Conservation (phyloP, 2,888 invertebrate genomes). For the Ypsolopha scabrella region DNA sequence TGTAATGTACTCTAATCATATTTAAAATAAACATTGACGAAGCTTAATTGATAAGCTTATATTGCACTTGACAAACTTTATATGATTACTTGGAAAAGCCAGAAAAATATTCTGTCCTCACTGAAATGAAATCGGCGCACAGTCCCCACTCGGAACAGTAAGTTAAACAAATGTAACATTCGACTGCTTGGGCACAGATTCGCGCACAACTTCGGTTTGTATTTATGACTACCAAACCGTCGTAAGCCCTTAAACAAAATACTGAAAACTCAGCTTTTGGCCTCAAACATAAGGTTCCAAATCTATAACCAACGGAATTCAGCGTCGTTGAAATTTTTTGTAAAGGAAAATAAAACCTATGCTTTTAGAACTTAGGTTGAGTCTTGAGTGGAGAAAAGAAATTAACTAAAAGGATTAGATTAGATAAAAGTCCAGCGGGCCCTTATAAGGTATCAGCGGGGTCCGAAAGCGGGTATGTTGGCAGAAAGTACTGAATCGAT, state of each 20-base stretch:
- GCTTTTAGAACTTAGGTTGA: too few relatives aligned
- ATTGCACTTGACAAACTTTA: too few relatives aligned
- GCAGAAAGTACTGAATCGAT: slow-evolving; percentile 10
- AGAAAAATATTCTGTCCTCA: slow-evolving; percentile 10
- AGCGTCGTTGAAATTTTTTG: neutral
- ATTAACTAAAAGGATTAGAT: slow-evolving; percentile 18
- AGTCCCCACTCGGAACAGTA: slow-evolving; percentile 12
- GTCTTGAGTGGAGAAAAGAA: slow-evolving; percentile 5
- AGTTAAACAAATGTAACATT: slow-evolving; percentile 18
- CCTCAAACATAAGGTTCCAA: too few relatives aligned
- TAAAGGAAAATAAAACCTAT: neutral
- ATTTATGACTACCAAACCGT: neutral
- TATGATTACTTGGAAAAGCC: too few relatives aligned
- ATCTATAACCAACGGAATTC: too few relatives aligned
- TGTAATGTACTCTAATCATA: too few relatives aligned
- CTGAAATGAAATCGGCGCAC: slow-evolving; percentile 10
- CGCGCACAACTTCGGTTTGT: slow-evolving; percentile 3
- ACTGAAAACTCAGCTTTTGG: neutral
- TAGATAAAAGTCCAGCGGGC: slow-evolving; percentile 15
- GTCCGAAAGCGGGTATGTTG: slow-evolving; percentile 16
- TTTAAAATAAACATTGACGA: too few relatives aligned
- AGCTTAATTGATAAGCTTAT: too few relatives aligned
- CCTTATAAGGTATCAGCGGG: slow-evolving; percentile 19
- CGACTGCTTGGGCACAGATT: slow-evolving; percentile 11
- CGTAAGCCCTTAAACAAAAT: neutral